Evolutionary conservation across 2,113 vertebrate genomes (phyloP), one percentile per base, ranked within the genome.

Genomic region (Telmatochromis sp.): DNA sequence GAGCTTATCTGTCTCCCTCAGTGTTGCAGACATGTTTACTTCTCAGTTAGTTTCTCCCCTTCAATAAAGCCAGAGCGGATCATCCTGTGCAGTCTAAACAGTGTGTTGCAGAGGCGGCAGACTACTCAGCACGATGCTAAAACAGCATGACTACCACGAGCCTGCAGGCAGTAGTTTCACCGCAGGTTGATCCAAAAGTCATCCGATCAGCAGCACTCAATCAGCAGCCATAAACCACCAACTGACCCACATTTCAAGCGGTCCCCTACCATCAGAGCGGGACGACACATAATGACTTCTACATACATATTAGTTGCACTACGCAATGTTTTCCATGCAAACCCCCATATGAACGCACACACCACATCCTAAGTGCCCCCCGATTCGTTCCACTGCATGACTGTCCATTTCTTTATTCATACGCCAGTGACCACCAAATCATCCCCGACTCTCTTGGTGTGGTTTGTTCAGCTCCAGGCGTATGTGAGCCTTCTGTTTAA

Each of bases 261-360:
- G 53, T 84, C 63, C 83, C 55, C 54, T 33, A 40, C 82, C 14
- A 11, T 51, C 21, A 31, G 5, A 78, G 21, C 82, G 80, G 78
- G 42, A 45, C 78, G 47, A 63, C 9, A 40, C 55, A 57, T 90
- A 90, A 93, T 93, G 94, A 91, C 94, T 93, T 94, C 71, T 88
- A 87, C 90, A 93, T 84, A 84, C 78, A 14, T 80, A 91, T 94
- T 83, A 89, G 88, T 87, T 21, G 86, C 83, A 90, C 79, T 88
- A 86, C 84, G 91, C 89, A 94, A 89, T 89, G 85, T 92, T 95
- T 95, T 94, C 92, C 94, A 94, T 91, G 63, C 89, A 86, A 81
- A 88, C 88, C 81, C 81, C 79, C 63, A 75, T 37, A 89, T 19
- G 65, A 58, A 87, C 13, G 31, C 86, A 85, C 86, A 42, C 81